Percentiles rank a stretch among this genome's conserved stretches.
These are phyloP conservation scores for Congeria kusceri DNA, from an alignment of 2,888 invertebrate genomes.

Conservation along the genomic window DNA sequence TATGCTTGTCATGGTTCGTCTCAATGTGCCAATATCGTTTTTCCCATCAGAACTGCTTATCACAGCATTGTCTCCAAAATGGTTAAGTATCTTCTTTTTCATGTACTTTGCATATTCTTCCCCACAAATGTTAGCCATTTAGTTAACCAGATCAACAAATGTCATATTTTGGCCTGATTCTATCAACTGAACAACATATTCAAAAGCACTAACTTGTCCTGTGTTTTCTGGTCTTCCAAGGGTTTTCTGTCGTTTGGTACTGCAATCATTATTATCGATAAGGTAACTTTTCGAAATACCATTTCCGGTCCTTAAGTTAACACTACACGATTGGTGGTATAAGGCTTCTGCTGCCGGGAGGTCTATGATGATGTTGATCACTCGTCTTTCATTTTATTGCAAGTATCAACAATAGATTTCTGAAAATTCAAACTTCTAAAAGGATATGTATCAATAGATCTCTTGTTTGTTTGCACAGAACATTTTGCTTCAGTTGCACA, in stretches of 20 bases:
- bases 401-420: neutral
- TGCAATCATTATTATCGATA: neutral
- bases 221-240: no score
- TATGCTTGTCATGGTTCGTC: no score
- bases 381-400: constrained; percentile 17
- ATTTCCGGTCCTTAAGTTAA: constrained; percentile 34
- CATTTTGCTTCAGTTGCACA: neutral
- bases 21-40: no score
- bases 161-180: constrained; percentile 15
- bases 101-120: no score
- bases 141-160: constrained; percentile 25
- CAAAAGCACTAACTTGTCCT: no score
- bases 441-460: neutral
- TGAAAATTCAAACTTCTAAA: neutral
- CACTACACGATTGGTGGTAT: constrained; percentile 39
- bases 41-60: no score
- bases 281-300: constrained; percentile 10
- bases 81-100: no score
- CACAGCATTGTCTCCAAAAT: no score
- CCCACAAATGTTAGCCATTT: constrained; percentile 32
- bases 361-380: constrained; percentile 26
- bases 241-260: no score
- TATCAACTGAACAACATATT: no score
- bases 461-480: neutral
- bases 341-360: constrained; percentile 43